Conservation (phyloP, 1,140 invertebrate genomes). For the Zelostemma sp. region DNA sequence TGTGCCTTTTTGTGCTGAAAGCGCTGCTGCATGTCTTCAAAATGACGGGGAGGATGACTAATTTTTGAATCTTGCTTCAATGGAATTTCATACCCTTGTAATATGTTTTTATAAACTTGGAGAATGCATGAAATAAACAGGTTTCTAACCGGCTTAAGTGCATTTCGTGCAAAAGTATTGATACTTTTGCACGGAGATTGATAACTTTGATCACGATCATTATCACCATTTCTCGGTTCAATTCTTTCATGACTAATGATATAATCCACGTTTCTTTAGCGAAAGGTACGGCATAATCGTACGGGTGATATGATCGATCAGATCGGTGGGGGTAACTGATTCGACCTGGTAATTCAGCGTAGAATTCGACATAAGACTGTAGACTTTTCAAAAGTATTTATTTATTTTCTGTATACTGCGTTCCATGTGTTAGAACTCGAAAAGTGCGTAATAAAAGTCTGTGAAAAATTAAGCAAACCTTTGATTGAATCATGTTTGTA, state of each 20-base stretch:
- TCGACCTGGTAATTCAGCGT: slow-evolving; percentile 12
- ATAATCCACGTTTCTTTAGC: slow-evolving; percentile 54
- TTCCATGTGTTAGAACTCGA: background rate
- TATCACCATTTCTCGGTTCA: no score
- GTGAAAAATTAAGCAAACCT: no score
- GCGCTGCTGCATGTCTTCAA: slow-evolving; percentile 1
- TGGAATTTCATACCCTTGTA: no score
- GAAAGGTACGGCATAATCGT: slow-evolving; percentile 39
- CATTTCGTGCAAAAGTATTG: no score
- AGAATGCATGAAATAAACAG: no score
- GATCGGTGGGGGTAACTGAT: slow-evolving; percentile 31
- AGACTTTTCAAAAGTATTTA: background rate
- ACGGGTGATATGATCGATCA: slow-evolving; percentile 31
- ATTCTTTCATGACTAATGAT: slow-evolving; percentile 34
- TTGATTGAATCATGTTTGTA: no score
- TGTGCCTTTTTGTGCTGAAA: background rate
- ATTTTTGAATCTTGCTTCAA: no score
- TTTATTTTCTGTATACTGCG: background rate
- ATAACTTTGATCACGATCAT: no score
- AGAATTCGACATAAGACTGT: slow-evolving; percentile 1
- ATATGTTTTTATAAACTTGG: no score
- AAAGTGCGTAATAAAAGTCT: no score
- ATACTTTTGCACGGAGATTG: no score
- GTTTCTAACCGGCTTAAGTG: no score
- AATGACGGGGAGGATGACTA: slow-evolving; percentile 3